Percentiles rank a stretch among this genome's conserved stretches.
Evolutionary conservation across 2,113 vertebrate genomes (phyloP).

Genomic region (Ovis canadensis): DNA sequence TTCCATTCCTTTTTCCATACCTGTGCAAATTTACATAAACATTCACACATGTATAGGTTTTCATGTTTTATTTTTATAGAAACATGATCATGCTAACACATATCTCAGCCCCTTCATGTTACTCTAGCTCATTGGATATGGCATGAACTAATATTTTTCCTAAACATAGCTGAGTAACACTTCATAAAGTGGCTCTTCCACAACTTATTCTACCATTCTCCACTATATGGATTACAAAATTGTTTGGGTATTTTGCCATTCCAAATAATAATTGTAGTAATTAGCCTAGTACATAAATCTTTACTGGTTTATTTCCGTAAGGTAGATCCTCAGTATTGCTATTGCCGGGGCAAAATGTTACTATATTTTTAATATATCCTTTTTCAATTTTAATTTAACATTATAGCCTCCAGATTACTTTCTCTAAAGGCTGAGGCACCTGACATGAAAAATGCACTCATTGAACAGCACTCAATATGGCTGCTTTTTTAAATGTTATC

Average conservation of each 20-base stretch:
- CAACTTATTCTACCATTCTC: not conserved
- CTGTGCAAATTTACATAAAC: not conserved
- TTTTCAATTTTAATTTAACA: constrained; percentile 2
- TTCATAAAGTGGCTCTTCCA: not conserved
- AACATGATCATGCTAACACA: not conserved
- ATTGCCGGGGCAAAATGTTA: not conserved
- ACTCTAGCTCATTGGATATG: not conserved
- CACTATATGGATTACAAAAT: not conserved
- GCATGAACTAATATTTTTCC: not conserved
- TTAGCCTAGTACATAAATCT: not conserved
- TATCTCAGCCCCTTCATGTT: not conserved
- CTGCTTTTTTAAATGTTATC: not conserved
- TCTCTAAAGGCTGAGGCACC: not conserved
- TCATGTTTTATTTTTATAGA: not conserved
- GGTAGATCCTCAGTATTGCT: not conserved
- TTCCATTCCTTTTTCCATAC: not conserved
- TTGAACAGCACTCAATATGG: not conserved
- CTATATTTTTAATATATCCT: not conserved
- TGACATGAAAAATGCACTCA: not conserved
- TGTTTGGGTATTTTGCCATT: not conserved
- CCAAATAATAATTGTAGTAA: not conserved
- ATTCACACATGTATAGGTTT: not conserved
- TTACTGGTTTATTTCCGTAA: not conserved
- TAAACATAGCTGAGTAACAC: not conserved
- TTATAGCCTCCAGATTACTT: not conserved